Evolutionary conservation across 2,888 invertebrate species (phyloP).

Genomic region (Pogonocherus hispidulus): DNA sequence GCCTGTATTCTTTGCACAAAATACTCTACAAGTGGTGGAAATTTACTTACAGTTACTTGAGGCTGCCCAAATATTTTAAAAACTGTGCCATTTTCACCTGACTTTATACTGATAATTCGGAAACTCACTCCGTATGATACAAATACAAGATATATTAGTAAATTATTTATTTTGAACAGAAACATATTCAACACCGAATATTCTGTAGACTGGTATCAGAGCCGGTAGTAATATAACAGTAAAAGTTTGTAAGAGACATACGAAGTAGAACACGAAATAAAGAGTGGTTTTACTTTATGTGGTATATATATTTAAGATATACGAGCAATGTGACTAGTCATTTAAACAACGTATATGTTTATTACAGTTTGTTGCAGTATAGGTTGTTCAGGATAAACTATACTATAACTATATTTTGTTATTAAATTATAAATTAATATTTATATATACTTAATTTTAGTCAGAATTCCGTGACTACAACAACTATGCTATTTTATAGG

Average conservation of each 20-base stretch:
- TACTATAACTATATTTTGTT: no score
- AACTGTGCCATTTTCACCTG: conserved; percentile 7
- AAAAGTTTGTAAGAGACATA: conserved; percentile 10
- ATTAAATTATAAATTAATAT: no score
- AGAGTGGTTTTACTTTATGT: conserved; percentile 5
- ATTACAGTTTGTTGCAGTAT: neutral
- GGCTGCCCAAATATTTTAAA: conserved; percentile 41
- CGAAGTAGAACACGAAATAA: conserved; percentile 22
- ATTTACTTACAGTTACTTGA: conserved; percentile 65
- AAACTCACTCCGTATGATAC: conserved; percentile 9
- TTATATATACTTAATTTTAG: no score
- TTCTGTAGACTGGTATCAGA: conserved; percentile 18
- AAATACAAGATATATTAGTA: conserved; percentile 8
- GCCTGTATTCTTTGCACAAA: conserved; percentile 80
- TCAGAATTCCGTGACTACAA: no score
- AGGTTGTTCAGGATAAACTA: no score
- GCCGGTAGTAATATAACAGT: conserved; percentile 10
- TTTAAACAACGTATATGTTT: neutral
- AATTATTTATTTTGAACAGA: neutral
- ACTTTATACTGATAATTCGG: conserved; percentile 4
- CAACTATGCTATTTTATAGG: no score
- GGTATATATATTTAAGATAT: neutral
- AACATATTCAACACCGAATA: conserved; percentile 21
- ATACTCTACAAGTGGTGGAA: conserved; percentile 79
- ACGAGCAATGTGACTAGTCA: neutral